Evolutionary conservation across 2,888 invertebrate genomes (phyloP).

Genomic region (Globia sparganii): DNA sequence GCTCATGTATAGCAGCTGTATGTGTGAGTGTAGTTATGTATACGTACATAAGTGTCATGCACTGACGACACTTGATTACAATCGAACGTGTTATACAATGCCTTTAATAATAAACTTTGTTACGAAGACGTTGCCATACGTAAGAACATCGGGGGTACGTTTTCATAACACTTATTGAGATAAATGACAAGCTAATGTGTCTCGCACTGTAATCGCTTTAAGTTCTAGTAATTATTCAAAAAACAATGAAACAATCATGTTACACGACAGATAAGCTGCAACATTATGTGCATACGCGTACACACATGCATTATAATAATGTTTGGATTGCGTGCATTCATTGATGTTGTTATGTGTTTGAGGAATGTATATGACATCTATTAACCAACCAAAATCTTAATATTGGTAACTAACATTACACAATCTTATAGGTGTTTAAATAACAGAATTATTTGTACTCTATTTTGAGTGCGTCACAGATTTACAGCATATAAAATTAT

Average conservation of each 20-base stretch:
- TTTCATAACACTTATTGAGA: conserved; percentile 66
- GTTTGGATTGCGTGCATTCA: conserved; percentile 34
- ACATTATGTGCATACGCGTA: not conserved
- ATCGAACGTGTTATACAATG: conserved; percentile 84
- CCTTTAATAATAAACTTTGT: conserved; percentile 73
- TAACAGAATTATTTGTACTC: not conserved
- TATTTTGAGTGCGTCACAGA: not conserved
- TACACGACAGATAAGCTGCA: conserved; percentile 22
- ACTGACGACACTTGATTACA: conserved; percentile 84
- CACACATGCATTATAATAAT: conserved; percentile 17
- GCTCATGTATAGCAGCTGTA: conserved; percentile 44
- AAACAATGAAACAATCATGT: conserved; percentile 52
- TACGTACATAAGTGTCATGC: conserved; percentile 75
- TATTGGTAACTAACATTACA: not conserved
- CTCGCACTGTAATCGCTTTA: conserved; percentile 45
- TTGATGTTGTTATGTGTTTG: conserved; percentile 34
- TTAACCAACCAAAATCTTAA: conserved; percentile 1
- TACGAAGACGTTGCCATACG: conserved; percentile 69
- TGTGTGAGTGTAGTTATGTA: conserved; percentile 67
- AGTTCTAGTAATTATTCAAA: conserved; percentile 54
- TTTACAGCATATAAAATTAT: not conserved
- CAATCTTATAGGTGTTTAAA: not conserved
- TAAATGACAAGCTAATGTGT: conserved; percentile 56
- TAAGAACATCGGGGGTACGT: conserved; percentile 64
- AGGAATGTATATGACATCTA: conserved; percentile 14